Evolutionary conservation across 2,113 vertebrate species (phyloP).

Genomic region (Acanthisitta chloris): DNA sequence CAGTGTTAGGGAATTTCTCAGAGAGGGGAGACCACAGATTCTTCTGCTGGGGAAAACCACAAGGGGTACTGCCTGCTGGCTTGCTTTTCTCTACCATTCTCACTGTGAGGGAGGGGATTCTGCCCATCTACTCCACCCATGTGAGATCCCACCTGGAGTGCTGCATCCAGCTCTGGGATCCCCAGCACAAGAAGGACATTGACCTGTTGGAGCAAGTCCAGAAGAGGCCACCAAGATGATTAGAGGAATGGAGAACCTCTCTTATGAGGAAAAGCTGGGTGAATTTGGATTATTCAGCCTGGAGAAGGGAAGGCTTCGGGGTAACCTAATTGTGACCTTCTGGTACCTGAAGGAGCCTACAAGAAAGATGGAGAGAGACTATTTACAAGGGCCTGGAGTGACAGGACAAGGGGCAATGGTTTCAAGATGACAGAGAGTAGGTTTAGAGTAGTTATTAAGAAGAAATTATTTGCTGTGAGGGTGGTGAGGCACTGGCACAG

Average conservation of each 20-base stretch:
- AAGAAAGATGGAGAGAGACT: neutral
- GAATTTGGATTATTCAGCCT: neutral
- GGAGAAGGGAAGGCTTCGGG: neutral
- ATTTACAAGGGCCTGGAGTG: neutral
- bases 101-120: neutral
- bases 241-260: neutral
- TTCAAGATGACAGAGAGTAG: neutral
- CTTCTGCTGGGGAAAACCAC: neutral
- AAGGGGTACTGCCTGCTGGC: neutral
- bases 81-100: neutral
- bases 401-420: neutral
- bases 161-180: neutral
- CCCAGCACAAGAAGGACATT: neutral
- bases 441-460: rapidly evolving
- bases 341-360: neutral
- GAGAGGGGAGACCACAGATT: neutral
- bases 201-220: neutral
- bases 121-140: neutral
- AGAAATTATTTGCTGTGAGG: neutral
- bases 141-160: rapidly evolving
- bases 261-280: neutral
- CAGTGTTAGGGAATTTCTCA: rapidly evolving
- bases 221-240: neutral
- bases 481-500: neutral
- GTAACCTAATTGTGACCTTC: neutral